Base-by-base conservation (phyloP, 2,888 invertebrate species). In the Eupithecia pulchellata region DNA sequence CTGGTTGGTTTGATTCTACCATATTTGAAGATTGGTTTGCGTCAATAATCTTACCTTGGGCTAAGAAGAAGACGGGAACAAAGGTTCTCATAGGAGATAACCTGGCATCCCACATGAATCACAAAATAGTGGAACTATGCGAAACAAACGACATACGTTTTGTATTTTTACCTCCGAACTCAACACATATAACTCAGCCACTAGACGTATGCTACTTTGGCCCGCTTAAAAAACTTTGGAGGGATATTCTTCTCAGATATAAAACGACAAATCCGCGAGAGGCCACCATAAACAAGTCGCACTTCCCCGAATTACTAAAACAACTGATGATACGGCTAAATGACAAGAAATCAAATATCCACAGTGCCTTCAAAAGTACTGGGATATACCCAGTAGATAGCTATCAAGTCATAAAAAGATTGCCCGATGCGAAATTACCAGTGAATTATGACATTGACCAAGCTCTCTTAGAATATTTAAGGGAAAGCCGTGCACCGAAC, bases 151-250 rank as follows among this genome's bases (percentile, higher is more conserved):
- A 84, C 68, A 84, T 85, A 66, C 55, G 61, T 1, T 85, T 86
- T 74, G 76, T 80, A 36, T 81, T 77, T 70, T 72, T 85, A 60
- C 84, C 84, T 30, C 77, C 80, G 5, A 82, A 84, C 68, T 76
- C 79, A 13, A 77, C 83, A 30, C 83, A 85, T 34, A 52, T 67
- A 20, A 67, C 61, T 13, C 67, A 61, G 52, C 67, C 67, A 4
- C 52, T 67, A 2, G 67, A 67, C 61, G 69, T 69, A 30, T 66
- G 64, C 20, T 79, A 75, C 68, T 83, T 81, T 75, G 66, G 76
- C 8, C 79, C 81, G 8, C 42, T 82, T 57, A 84, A 84, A 72
- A 76, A 52, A 58, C 68, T 71, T 20, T 84, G 82, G 82, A 52
- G 68, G 47, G 64, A n/a, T 20, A 64, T 32, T 11, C 52, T 64